These are phyloP conservation scores for Lysiphlebus fabarum DNA, from an alignment of 1,140 invertebrate species.

Conservation along the genomic window DNA sequence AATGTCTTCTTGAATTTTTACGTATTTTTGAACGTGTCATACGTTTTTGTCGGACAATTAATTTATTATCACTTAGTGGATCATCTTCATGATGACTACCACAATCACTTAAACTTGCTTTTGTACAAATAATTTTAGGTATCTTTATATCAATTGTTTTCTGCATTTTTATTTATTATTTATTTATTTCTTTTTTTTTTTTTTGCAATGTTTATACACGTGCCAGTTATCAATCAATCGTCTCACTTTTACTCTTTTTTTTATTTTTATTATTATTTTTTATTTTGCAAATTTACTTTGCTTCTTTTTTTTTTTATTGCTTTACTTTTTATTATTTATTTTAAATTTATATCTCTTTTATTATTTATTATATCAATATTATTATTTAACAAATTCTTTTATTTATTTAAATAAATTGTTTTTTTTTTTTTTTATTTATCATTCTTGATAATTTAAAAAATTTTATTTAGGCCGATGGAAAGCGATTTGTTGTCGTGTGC, in stretches of 20 bases:
- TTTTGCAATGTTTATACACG: background rate
- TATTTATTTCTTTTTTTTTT: background rate
- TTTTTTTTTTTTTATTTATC: background rate
- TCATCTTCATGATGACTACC: conserved; percentile 23
- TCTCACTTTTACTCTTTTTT: background rate
- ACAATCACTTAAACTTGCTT: conserved; percentile 37
- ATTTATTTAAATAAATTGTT: too few species aligned
- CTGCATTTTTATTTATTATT: conserved; percentile 36
- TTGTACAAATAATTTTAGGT: conserved; percentile 43
- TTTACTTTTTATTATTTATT: background rate
- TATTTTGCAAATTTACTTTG: too few species aligned
- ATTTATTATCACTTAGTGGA: conserved; percentile 28
- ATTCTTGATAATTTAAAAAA: background rate
- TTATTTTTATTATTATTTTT: too few species aligned
- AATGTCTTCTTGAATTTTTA: conserved; percentile 39
- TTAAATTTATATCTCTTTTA: background rate
- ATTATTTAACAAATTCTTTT: too few species aligned
- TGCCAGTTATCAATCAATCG: background rate
- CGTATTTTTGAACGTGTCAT: conserved; percentile 35
- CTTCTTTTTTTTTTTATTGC: too few species aligned
- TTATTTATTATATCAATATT: background rate
- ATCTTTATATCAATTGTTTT: conserved; percentile 38
- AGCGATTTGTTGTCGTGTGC: conserved; percentile 11
- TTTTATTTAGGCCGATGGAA: conserved; percentile 11
- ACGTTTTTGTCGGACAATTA: conserved; percentile 31